Evolutionary conservation across 2,113 vertebrate species (phyloP).

Genomic region (Cacatua alba): DNA sequence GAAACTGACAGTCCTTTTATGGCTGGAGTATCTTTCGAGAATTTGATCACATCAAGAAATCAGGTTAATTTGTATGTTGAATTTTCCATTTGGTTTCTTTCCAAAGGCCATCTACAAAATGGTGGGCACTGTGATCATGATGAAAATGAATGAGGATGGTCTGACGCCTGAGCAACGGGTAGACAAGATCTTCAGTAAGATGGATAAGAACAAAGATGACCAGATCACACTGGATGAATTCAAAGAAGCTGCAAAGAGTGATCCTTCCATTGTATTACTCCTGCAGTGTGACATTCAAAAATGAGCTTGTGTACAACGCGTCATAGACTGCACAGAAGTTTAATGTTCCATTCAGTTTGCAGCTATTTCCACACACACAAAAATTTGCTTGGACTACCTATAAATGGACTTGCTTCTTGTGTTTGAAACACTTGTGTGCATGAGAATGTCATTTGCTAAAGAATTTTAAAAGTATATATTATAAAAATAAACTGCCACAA

Average conservation of each 20-base stretch:
- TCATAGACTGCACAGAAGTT: slow-evolving; percentile 92
- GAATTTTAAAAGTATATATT: slow-evolving; percentile 90
- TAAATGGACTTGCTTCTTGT: slow-evolving; percentile 99
- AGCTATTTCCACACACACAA: slow-evolving; percentile 85
- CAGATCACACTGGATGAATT: slow-evolving; percentile 99
- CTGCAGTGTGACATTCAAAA: slow-evolving; percentile 99
- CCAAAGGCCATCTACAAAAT: slow-evolving; percentile 98
- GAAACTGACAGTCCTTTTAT: not conserved
- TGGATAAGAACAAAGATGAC: slow-evolving; percentile 99
- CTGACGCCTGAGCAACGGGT: slow-evolving; percentile 96
- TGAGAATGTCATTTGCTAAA: slow-evolving; percentile 99
- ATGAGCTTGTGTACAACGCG: slow-evolving; percentile 80
- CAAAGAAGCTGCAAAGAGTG: slow-evolving; percentile 98
- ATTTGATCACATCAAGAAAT: not conserved
- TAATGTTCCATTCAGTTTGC: slow-evolving; percentile 98
- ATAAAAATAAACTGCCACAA: slow-evolving; percentile 89
- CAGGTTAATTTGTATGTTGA: not conserved
- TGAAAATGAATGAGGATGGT: slow-evolving; percentile 99
- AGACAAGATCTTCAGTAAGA: slow-evolving; percentile 99
- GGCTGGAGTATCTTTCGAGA: not conserved
- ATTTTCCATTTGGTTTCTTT: slow-evolving; percentile 24
- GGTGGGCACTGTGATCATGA: slow-evolving; percentile 99
- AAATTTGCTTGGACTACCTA: slow-evolving; percentile 97
- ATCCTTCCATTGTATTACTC: slow-evolving; percentile 98
- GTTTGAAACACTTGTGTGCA: slow-evolving; percentile 99